A percentile compares a stretch with the other conserved stretches of the same genome.
Evolutionary conservation across 1,140 invertebrate genomes (phyloP).

Genomic region (Drosophila arizonae): DNA sequence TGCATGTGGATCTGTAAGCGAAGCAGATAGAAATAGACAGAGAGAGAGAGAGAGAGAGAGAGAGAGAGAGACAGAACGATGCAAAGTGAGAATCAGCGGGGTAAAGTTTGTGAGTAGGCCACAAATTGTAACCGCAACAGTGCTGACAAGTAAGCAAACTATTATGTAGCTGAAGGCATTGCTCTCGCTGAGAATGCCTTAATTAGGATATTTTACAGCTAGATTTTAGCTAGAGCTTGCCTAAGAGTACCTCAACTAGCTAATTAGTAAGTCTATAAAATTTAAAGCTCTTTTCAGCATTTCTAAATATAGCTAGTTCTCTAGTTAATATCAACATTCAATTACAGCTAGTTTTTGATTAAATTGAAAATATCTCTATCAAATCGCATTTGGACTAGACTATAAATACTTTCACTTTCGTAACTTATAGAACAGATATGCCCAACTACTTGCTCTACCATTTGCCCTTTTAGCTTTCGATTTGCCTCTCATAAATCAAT

Average conservation of each 20-base stretch:
- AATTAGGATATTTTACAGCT: not conserved
- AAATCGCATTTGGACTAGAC: too few relatives aligned
- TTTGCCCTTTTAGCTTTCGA: not conserved
- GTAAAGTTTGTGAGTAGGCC: conserved; percentile 35
- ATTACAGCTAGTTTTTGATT: too few relatives aligned
- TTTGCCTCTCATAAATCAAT: not conserved
- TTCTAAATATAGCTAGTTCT: too few relatives aligned
- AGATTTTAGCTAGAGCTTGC: not conserved
- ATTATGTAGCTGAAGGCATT: not conserved
- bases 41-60: not conserved
- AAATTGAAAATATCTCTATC: too few relatives aligned
- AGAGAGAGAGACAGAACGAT: not conserved
- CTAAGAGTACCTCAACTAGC: too few relatives aligned
- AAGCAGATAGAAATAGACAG: not conserved
- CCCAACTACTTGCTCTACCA: too few relatives aligned
- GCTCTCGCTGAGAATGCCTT: not conserved
- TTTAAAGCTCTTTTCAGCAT: too few relatives aligned
- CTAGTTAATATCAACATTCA: too few relatives aligned
- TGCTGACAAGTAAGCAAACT: not conserved
- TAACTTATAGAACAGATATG: too few relatives aligned
- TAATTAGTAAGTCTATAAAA: too few relatives aligned
- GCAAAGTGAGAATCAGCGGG: not conserved
- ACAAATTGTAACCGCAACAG: conserved; percentile 65
- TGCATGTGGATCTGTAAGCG: conserved; percentile 74
- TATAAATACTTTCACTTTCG: too few relatives aligned